Evolutionary conservation across 2,797 vertebrate species (phyloP).

Genomic region (Phalloptychus januarius): DNA sequence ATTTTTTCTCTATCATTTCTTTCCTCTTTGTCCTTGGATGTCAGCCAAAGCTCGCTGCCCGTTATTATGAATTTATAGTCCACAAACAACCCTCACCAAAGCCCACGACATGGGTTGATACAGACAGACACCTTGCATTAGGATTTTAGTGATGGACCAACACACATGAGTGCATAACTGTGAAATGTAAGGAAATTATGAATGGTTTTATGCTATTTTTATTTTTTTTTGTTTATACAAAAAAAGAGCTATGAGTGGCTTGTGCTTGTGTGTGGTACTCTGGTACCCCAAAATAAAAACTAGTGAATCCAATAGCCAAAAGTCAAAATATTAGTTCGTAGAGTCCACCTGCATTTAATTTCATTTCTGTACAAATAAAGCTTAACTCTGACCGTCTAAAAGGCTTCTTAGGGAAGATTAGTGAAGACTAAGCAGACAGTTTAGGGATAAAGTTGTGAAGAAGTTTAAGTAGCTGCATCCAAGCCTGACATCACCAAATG

Average conservation of each 20-base stretch:
- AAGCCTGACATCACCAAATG: background rate
- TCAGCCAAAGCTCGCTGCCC: conserved; percentile 51
- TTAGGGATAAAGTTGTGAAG: background rate
- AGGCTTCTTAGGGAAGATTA: background rate
- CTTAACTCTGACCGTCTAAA: background rate
- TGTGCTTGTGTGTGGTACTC: background rate
- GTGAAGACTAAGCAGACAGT: background rate
- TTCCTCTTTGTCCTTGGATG: conserved; percentile 48
- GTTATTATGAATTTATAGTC: conserved; percentile 68
- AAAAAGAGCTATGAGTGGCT: background rate
- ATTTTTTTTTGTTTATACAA: background rate
- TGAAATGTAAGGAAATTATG: background rate
- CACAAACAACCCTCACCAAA: conserved; percentile 44
- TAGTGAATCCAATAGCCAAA: background rate
- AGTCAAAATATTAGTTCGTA: background rate
- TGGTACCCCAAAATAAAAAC: background rate
- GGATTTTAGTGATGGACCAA: background rate
- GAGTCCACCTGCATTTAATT: background rate
- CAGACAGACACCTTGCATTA: background rate
- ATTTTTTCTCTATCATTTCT: background rate
- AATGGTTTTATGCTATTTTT: background rate
- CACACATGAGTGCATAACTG: background rate
- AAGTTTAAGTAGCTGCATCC: background rate
- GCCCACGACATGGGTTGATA: conserved; percentile 19
- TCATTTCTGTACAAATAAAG: background rate